Conservation (phyloP, 1,140 invertebrate genomes). For the Sarcophaga peregrina region DNA sequence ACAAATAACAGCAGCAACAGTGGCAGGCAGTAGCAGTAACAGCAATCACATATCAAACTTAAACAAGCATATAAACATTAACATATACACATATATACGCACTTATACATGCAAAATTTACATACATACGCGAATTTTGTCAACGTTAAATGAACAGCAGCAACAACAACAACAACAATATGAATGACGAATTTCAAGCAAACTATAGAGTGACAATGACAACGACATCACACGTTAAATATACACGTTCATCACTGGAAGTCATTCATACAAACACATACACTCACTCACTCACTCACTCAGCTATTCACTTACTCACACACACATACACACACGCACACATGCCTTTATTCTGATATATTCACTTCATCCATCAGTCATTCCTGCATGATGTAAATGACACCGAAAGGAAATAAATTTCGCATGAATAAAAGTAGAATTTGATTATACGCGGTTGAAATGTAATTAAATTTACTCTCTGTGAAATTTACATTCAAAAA, state of each 20-base stretch:
- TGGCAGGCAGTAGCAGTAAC: slow-evolving; percentile 16
- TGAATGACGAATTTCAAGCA: background rate
- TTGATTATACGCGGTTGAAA: slow-evolving; percentile 26
- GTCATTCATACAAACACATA: background rate
- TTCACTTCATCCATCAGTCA: slow-evolving; percentile 36
- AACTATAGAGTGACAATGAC: slow-evolving; percentile 20
- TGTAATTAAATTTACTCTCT: slow-evolving; percentile 11
- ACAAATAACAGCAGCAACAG: background rate
- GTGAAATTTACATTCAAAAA: background rate
- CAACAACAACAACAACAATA: slow-evolving; percentile 37
- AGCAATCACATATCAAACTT: slow-evolving; percentile 22
- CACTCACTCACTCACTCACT: background rate
- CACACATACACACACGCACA: background rate
- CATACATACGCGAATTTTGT: slow-evolving; percentile 15
- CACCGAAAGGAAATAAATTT: slow-evolving; percentile 40
- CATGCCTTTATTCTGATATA: slow-evolving; percentile 38
- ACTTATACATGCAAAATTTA: background rate
- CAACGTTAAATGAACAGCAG: slow-evolving; percentile 41
- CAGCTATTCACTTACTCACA: background rate
- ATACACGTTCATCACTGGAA: slow-evolving; percentile 23
- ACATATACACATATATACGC: background rate
- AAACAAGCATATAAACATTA: slow-evolving; percentile 32
- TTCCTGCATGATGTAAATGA: slow-evolving; percentile 37
- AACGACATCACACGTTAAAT: slow-evolving; percentile 49
- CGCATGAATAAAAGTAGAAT: slow-evolving; percentile 32